Percentiles rank a stretch among this genome's conserved stretches.
Conservation (phyloP, 92 coral and sea anemone species). For the Pocillopora grandis region DNA sequence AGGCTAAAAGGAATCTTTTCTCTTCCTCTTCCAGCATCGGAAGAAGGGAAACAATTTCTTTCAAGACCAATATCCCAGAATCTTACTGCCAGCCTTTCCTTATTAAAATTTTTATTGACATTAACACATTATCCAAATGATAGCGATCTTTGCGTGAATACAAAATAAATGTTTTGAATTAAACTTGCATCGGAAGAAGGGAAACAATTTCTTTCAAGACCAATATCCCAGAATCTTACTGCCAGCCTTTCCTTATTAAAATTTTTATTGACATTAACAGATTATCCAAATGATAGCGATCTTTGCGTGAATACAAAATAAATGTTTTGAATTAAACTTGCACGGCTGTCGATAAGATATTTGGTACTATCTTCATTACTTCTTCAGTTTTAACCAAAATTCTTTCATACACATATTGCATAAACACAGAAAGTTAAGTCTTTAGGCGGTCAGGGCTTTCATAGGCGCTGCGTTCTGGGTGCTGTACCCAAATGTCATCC, state of each 20-base stretch:
- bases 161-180: constrained; percentile 20
- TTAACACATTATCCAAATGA: constrained; percentile 5
- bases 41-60: too few relatives aligned
- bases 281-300: not conserved
- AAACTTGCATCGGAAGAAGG: not conserved
- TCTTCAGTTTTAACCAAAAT: not conserved
- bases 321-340: constrained; percentile 4
- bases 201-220: too few relatives aligned
- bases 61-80: too few relatives aligned
- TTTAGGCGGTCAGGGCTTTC: constrained; percentile 54
- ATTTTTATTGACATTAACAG: constrained; percentile 21
- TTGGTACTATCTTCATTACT: not conserved
- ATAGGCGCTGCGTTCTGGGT: constrained; percentile 82
- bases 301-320: not conserved
- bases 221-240: not conserved
- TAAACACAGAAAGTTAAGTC: not conserved
- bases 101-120: constrained; percentile 17
- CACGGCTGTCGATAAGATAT: not conserved
- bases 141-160: not conserved
- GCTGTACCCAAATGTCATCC: constrained; percentile 95
- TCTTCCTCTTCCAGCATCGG: too few relatives aligned
- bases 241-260: not conserved
- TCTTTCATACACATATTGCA: not conserved
- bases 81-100: not conserved
- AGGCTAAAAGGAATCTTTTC: too few relatives aligned